phyloP scores from a whole-genome alignment of 2,888 invertebrate genomes.

The Girardia tigrina region DNA sequence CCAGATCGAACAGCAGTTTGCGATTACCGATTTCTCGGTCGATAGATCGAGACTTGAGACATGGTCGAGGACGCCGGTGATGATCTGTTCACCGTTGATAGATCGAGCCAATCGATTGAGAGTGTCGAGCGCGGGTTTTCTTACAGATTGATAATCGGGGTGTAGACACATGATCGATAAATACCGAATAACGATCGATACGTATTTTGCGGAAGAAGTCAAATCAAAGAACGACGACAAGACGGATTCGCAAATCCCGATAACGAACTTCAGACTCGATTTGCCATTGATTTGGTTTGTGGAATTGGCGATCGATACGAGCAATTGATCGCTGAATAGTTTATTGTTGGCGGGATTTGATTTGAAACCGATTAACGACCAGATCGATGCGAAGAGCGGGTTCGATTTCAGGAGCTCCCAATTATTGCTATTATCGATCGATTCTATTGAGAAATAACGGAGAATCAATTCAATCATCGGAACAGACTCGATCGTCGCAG shows the following conservation, averaged over 20 bases:
- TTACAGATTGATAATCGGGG: not conserved
- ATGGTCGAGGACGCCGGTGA: not conserved
- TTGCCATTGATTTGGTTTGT: too few species aligned
- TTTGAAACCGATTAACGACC: not conserved
- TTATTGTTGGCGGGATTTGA: not conserved
- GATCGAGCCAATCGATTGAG: not conserved
- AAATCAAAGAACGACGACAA: not conserved
- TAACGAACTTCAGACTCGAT: not conserved
- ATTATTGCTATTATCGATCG: not conserved
- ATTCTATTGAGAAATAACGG: not conserved
- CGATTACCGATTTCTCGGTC: not conserved
- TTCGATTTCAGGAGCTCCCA: not conserved
- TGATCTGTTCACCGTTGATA: not conserved
- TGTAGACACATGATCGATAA: not conserved
- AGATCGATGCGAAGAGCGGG: not conserved
- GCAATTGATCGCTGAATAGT: constrained; percentile 3
- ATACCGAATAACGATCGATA: not conserved
- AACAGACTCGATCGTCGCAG: not conserved
- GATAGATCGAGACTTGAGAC: not conserved
- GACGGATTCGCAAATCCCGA: not conserved
- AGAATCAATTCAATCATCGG: not conserved
- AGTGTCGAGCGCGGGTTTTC: not conserved
- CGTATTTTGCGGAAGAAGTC: not conserved
- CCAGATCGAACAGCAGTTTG: not conserved
- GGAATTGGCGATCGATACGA: not conserved